These are phyloP conservation scores for Chascanopsetta lugubris DNA, from an alignment of 2,113 vertebrate genomes.

Conservation along the genomic window DNA sequence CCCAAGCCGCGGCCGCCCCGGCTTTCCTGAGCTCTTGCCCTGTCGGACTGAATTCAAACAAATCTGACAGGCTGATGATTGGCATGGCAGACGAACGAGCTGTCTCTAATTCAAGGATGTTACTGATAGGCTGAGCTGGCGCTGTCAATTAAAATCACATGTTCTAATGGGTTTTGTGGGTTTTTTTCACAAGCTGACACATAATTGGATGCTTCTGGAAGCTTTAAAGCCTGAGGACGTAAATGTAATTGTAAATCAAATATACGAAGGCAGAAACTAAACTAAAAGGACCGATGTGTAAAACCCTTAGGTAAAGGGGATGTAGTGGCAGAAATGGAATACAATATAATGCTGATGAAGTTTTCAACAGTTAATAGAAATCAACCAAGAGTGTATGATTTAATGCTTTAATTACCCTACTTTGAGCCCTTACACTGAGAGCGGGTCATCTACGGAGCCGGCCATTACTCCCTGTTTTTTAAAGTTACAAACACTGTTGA, in stretches of 20 bases:
- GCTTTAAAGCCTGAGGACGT: constrained; percentile 8
- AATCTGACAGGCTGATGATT: constrained; percentile 40
- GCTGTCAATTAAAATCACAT: constrained; percentile 17
- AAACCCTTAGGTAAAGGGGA: no score
- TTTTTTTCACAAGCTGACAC: not conserved
- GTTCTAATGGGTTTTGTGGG: not conserved
- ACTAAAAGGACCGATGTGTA: not conserved
- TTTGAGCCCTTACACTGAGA: no score
- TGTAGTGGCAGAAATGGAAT: no score
- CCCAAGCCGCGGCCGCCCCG: not conserved
- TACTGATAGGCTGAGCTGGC: constrained; percentile 25
- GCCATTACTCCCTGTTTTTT: no score
- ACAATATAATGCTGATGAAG: no score
- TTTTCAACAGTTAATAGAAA: no score
- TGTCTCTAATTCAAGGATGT: constrained; percentile 31
- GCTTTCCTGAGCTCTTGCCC: constrained; percentile 3
- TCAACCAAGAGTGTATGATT: no score
- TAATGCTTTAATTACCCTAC: no score
- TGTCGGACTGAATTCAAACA: constrained; percentile 37
- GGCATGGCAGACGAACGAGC: constrained; percentile 32
- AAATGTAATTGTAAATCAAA: constrained; percentile 4
- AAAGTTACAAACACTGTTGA: no score
- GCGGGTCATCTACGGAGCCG: no score
- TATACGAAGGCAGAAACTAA: not conserved
- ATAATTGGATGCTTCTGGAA: not conserved